Conservation (phyloP, 2,797 vertebrate genomes). For the Acanthis flammea region DNA sequence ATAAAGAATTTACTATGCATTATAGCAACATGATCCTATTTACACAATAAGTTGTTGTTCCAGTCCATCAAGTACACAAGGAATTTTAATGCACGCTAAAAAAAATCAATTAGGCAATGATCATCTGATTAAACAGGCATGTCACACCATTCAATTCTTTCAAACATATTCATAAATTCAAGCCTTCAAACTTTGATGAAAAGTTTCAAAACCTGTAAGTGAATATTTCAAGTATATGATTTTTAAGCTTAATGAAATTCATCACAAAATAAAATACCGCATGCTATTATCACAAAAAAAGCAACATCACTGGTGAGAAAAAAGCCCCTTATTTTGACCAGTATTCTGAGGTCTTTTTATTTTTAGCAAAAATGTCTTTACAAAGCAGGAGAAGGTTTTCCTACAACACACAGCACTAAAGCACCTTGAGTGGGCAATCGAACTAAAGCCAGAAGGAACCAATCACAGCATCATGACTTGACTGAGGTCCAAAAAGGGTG, state of each 20-base stretch:
- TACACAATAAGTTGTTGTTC: conserved; percentile 37
- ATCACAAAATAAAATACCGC: not conserved
- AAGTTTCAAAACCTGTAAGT: not conserved
- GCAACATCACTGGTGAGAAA: not conserved
- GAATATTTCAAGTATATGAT: not conserved
- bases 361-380: not conserved
- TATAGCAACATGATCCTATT: not conserved
- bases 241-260: not conserved
- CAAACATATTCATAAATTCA: not conserved
- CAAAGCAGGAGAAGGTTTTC: not conserved
- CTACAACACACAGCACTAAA: not conserved
- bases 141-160: not conserved
- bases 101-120: conserved; percentile 42
- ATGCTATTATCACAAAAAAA: not conserved
- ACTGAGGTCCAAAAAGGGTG: not conserved
- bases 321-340: not conserved
- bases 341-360: not conserved
- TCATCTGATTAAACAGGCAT: conserved; percentile 37
- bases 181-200: not conserved
- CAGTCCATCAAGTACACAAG: conserved; percentile 31
- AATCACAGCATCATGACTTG: not conserved
- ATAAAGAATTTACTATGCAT: conserved; percentile 9
- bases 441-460: not conserved
- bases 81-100: conserved; percentile 32
- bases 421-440: accelerated